Evolutionary conservation across 2,888 invertebrate genomes (phyloP), one percentile per base, ranked within the genome.

Genomic region (Teinopalpus imperialis): DNA sequence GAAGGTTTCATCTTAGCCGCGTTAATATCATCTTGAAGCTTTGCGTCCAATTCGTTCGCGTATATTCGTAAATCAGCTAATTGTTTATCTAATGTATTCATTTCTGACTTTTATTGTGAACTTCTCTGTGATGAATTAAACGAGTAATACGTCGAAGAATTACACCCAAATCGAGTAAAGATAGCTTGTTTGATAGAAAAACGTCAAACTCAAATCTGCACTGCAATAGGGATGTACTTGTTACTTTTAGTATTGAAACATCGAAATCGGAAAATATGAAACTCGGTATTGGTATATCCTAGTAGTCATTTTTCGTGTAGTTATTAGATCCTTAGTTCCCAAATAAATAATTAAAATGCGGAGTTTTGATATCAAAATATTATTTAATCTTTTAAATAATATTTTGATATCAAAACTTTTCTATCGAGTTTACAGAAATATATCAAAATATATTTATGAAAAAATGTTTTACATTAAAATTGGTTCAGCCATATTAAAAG

Each of bases 1-100:
- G 78, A 75, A 36, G 88, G 88, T 80, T 85, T 87, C 63, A 71
- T 78, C 64, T 77, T 83, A n/a, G 81, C 68, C 36, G 83, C 74
- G 52, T 83, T 87, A 59, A 88, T 83, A 58, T 88, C 88, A 59
- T 88, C 88, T 66, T 87, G 88, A 43, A 88, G 61, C 65, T 87
- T 88, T 1, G 88, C 83, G 46, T 88, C 87, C 49, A 88, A 66
- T 61, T 88, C 88, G 49, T 88, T 88, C 1, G 88, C 88, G 51
- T 88, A 88, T 58, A 88, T 88, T 51, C 88, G 68, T 44, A 88
- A 63, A 64, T 88, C 88, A 3, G 87, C 83, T 52, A 88, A 61
- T 59, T 88, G 88, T 53, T 81, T 85, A 51, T 88, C 88, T 26
- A 88, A 71, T 31, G 87, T 78, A 66, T 83, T 88, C 88, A 88